phyloP scores from a whole-genome alignment of 2,797 vertebrate species.

The Enteromius paludinosus region DNA sequence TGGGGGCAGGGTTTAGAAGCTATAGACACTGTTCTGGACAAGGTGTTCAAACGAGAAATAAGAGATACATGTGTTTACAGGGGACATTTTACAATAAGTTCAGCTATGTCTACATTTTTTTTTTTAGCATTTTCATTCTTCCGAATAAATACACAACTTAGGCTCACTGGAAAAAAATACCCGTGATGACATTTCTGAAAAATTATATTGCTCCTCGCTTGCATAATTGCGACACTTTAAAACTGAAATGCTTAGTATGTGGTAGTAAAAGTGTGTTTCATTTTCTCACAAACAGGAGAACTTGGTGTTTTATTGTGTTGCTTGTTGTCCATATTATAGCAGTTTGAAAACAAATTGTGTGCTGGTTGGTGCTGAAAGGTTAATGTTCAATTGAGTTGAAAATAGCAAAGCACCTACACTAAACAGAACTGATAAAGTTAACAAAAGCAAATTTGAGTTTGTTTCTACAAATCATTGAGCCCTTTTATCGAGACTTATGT shows the following conservation, averaged over 20 bases:
- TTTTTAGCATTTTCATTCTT: not conserved
- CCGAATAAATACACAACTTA: not conserved
- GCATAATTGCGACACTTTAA: not conserved
- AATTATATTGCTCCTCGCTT: not conserved
- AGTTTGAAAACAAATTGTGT: not conserved
- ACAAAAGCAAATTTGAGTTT: not conserved
- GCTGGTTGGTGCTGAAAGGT: not conserved
- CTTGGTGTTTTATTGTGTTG: not conserved
- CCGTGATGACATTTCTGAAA: not conserved
- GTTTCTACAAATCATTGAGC: not conserved
- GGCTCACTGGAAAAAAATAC: not conserved
- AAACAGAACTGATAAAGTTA: not conserved
- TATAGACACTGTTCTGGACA: not conserved
- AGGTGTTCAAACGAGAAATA: not conserved
- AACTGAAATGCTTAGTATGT: too few species aligned
- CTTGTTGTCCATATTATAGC: too few species aligned
- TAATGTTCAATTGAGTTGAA: not conserved
- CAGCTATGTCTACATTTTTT: not conserved
- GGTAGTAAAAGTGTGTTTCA: not conserved
- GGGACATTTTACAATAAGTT: not conserved
- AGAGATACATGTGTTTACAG: not conserved
- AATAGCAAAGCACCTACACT: not conserved
- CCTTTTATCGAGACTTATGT: not conserved
- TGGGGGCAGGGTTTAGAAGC: not conserved
- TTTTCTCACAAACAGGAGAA: not conserved